Evolutionary conservation across 2,113 vertebrate species (phyloP).

Genomic region (Calonectris borealis): DNA sequence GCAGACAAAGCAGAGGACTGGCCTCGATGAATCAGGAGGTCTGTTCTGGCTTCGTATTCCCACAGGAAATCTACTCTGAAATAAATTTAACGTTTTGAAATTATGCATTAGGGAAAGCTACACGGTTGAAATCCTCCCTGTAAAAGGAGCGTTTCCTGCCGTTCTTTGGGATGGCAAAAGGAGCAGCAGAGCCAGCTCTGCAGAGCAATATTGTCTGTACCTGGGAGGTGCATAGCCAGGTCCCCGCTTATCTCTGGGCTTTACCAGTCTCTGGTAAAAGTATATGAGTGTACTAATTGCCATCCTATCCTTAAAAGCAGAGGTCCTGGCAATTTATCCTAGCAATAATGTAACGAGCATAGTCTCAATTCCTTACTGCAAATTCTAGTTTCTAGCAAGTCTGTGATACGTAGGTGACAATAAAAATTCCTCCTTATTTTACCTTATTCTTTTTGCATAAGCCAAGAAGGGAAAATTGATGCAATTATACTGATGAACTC

Average conservation of each 20-base stretch:
- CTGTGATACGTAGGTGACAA: not conserved
- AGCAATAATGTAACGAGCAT: not conserved
- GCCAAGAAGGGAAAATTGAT: not conserved
- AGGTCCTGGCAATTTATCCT: not conserved
- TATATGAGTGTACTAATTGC: not conserved
- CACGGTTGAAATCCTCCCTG: not conserved
- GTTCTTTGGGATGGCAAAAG: not conserved
- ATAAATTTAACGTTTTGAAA: not conserved
- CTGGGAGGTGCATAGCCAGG: accelerated
- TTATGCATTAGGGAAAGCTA: not conserved
- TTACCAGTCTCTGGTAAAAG: not conserved
- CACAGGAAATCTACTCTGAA: not conserved
- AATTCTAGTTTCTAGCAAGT: not conserved
- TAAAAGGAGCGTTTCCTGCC: not conserved
- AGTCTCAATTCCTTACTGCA: not conserved
- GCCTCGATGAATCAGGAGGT: not conserved
- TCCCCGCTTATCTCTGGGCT: not conserved
- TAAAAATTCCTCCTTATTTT: not conserved
- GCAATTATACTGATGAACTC: not conserved
- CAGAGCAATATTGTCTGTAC: not conserved
- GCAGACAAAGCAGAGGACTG: not conserved
- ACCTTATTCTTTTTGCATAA: not conserved
- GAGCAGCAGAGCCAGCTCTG: not conserved
- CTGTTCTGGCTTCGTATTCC: not conserved
- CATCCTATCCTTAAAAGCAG: not conserved